Base-by-base conservation (phyloP, 2,113 vertebrate species). In the Cheilinus undulatus region DNA sequence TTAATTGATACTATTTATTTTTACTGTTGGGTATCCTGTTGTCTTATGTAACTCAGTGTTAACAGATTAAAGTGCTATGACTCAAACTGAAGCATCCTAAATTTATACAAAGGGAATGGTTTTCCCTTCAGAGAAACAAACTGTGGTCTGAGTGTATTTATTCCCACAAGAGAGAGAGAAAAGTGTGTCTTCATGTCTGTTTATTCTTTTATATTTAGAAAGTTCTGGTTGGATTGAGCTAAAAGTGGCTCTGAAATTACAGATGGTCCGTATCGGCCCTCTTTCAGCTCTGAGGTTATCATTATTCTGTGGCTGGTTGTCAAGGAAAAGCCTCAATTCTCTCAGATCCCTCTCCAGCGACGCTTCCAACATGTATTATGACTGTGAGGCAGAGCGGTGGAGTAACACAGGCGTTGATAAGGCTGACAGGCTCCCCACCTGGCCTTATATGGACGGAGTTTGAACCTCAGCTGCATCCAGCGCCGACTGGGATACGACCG, bases 211-310 rank as follows among this genome's bases (percentile, higher is more conserved):
- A 83, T 83, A 83, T 80, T 86, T 85, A 85, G 86, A 86, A 56
- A 38, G 48, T 24, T 42, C 65, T 69, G 78, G 72, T 69, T 56
- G 57, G 76, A 81, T 86, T 32, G 73, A 83, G 82, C 80, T 89
- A 86, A 86, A 91, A 81, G 50, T 64, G 84, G 67, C 75, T 66
- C 76, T 50, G 48, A 88, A 90, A 90, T 90, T 86, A 90, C 82
- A 92, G 87, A 78, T 73, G 73, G 69, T 77, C 67, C 76, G 36
- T 45, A 73, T 86, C 70, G 66, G 70, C 63, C 11, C 27, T 68
- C 76, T 77, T 69, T 70, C 60, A 72, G 56, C 52, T 46, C 71
- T 64, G 73, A 62, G 60, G 75, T 91, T 88, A 80, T 93, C 86
- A 82, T 86, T 88, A 87, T 83, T 78, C 77, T 86, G 84, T 71